Evolutionary conservation across 2,113 vertebrate genomes (phyloP).

Genomic region (Salvelinus sp.): DNA sequence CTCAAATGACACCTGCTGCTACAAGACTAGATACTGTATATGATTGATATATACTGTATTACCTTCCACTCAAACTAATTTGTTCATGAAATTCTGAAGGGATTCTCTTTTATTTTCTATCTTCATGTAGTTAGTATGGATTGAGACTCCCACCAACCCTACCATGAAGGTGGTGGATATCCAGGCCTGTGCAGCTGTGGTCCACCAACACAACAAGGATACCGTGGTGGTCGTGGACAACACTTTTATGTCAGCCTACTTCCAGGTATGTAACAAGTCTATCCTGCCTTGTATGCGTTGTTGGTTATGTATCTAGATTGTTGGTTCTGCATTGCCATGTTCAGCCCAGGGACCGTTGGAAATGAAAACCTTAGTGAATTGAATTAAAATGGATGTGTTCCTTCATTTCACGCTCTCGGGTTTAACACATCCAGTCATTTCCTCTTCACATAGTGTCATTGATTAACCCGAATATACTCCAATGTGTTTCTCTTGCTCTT

Average conservation of each 20-base stretch:
- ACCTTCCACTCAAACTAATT: not conserved
- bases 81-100: too few species aligned
- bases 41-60: too few species aligned
- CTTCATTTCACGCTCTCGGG: not conserved
- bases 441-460: not conserved
- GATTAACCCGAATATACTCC: slow-evolving; percentile 21
- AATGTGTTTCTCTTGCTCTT: slow-evolving; percentile 29
- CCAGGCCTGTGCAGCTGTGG: slow-evolving; percentile 74
- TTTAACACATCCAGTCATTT: not conserved
- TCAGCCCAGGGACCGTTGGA: not conserved
- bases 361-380: too few species aligned
- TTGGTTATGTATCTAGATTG: not conserved
- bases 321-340: not conserved
- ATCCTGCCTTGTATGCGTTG: not conserved
- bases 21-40: not conserved
- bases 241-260: slow-evolving; percentile 94
- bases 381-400: too few species aligned
- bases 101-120: not conserved
- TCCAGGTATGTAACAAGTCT: slow-evolving; percentile 80
- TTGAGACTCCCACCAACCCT: slow-evolving; percentile 93
- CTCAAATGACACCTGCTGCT: not conserved
- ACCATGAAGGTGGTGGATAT: slow-evolving; percentile 89
- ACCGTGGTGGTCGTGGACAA: slow-evolving; percentile 91
- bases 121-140: slow-evolving; percentile 84
- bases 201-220: slow-evolving; percentile 74